These are phyloP conservation scores for Solen grandis DNA, from an alignment of 1,140 invertebrate species.

Conservation along the genomic window DNA sequence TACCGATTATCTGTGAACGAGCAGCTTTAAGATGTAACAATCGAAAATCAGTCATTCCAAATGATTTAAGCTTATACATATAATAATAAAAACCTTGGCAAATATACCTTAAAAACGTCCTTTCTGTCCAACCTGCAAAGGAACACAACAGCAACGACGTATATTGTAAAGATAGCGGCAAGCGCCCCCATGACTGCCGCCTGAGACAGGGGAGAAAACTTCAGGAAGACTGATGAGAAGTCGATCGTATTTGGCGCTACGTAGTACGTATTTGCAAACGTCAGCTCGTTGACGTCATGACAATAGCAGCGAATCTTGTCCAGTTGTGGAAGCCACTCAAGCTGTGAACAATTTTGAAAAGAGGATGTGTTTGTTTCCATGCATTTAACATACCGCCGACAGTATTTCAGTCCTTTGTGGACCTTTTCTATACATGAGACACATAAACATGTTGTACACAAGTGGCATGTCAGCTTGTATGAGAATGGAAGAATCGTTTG, in stretches of 20 bases:
- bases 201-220: constrained; percentile 38
- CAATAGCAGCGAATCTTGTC: constrained; percentile 14
- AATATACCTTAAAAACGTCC: constrained; percentile 9
- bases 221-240: constrained; percentile 36
- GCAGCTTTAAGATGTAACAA: too few relatives aligned
- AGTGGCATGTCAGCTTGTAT: not conserved
- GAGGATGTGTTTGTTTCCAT: too few relatives aligned
- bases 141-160: not conserved
- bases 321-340: not conserved
- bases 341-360: constrained; percentile 8
- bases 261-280: constrained; percentile 24
- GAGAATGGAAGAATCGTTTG: too few relatives aligned
- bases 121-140: not conserved
- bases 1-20: too few relatives aligned
- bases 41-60: too few relatives aligned
- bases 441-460: not conserved
- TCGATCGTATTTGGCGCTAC: constrained; percentile 40
- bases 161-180: not conserved
- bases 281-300: not conserved
- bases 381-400: too few relatives aligned
- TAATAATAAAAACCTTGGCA: too few relatives aligned
- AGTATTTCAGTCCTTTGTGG: not conserved
- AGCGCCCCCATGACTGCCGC: constrained; percentile 1
- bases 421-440: not conserved
- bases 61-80: too few relatives aligned